Base-by-base conservation (phyloP, 2,888 invertebrate genomes). In the Tenthredo livida region DNA sequence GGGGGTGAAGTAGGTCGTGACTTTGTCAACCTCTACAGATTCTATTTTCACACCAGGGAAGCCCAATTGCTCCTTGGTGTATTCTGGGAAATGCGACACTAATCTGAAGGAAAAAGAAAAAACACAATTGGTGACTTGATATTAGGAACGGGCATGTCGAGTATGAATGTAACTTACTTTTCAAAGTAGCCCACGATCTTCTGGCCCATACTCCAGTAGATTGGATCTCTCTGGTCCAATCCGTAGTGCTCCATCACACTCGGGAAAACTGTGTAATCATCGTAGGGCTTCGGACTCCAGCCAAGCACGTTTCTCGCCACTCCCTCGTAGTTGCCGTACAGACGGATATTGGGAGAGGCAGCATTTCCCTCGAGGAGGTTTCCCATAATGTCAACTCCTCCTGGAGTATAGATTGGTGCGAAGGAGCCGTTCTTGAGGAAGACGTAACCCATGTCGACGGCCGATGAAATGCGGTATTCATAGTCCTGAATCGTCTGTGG, bases 121-220 rank as follows among this genome's bases (percentile, higher is more conserved):
- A 72, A 21, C 33, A 40, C 1, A 21, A 40, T 17, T 21, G 33
- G 2, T n/a, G 15, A 75, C 67, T 12, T 2, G 29, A 25, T 12
- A 15, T 37, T 12, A 54, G 43, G 21, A 50, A 80, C 43, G 61
- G 2, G 1, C 29, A 54, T n/a, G 75, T 25, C 2, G 29, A 77
- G 12, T 21, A 21, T 33, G 29, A 75, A 83, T 83, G 85, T 47
- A 47, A n/a, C 89, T 89, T 58, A 88, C 87, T 92, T 90, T 85
- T 93, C 93, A 94, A 95, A 96, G 85, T 95, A 92, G 84, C 93
- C 91, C 15, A 94, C 92, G 86, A 94, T 87, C 95, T 95, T 91
- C 96, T 96, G 94, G 94, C 95, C 95, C 86, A 96, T 93, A 92
- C 95, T 95, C 94, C 95, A 97, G 94, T 96, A 96, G 25, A 95